These are phyloP conservation scores for Holothuria leucospilota DNA, from an alignment of 53 echinoderm and acorn worm genomes.

Conservation along the genomic window DNA sequence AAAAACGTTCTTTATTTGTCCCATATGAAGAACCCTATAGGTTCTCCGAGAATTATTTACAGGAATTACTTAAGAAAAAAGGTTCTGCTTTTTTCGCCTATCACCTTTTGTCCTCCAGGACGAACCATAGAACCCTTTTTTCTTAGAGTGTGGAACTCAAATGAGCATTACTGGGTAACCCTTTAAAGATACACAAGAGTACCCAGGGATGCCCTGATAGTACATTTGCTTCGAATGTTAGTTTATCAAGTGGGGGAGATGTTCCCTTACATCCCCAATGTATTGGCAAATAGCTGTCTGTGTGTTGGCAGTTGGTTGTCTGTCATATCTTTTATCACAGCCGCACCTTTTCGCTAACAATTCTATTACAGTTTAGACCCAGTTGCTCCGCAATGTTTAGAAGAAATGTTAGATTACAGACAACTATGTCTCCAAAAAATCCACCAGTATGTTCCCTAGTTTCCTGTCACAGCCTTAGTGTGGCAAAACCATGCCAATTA, in stretches of 20 bases:
- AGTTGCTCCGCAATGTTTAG: too few relatives aligned
- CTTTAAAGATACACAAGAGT: conserved; percentile 34
- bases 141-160: too few relatives aligned
- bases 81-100: too few relatives aligned
- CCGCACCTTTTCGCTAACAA: conserved; percentile 26
- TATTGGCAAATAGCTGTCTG: conserved; percentile 46
- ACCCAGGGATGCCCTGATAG: conserved; percentile 54
- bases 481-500: conserved; percentile 3
- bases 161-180: too few relatives aligned
- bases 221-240: conserved; percentile 20
- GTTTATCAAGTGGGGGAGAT: conserved; percentile 53
- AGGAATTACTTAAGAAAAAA: too few relatives aligned
- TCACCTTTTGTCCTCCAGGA: conserved; percentile 67
- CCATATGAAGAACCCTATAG: too few relatives aligned
- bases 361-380: conserved; percentile 45
- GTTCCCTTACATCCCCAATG: conserved; percentile 28
- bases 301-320: conserved; percentile 65
- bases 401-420: too few relatives aligned
- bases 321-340: too few relatives aligned
- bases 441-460: conserved; percentile 22
- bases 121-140: too few relatives aligned
- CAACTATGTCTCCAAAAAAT: conserved; percentile 13
- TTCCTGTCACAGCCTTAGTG: conserved; percentile 34
- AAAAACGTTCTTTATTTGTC: too few relatives aligned
- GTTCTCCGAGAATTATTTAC: too few relatives aligned